Evolutionary conservation across 2,888 invertebrate species (phyloP).

Genomic region (Meghimatium bilineatum): DNA sequence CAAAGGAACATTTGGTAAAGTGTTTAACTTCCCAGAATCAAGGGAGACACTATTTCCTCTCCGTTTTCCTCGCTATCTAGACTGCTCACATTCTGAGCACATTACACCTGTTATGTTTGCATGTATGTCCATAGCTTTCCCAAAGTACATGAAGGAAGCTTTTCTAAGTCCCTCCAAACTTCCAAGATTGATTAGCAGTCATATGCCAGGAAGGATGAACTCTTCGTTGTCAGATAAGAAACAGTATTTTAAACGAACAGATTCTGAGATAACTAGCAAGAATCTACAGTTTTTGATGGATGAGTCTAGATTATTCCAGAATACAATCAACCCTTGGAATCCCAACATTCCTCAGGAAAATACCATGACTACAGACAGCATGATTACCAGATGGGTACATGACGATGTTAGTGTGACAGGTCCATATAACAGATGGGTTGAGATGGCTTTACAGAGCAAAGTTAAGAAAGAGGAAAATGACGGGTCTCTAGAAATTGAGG

Average conservation of each 20-base stretch:
- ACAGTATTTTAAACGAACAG: conserved; percentile 53
- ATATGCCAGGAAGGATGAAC: conserved; percentile 28
- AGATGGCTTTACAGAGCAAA: not conserved
- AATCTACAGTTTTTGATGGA: conserved; percentile 54
- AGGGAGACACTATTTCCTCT: conserved; percentile 39
- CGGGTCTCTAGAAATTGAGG: not conserved
- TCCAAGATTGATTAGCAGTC: conserved; percentile 32
- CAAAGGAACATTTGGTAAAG: conserved; percentile 46
- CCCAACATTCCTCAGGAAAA: conserved; percentile 58
- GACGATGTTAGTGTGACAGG: conserved; percentile 74
- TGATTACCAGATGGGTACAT: conserved; percentile 72
- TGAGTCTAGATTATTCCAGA: not conserved
- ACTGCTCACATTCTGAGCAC: conserved; percentile 25
- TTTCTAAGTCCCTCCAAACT: conserved; percentile 31
- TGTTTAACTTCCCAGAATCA: conserved; percentile 43
- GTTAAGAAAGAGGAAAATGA: conserved; percentile 3
- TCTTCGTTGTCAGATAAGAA: conserved; percentile 53
- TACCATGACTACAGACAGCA: conserved; percentile 70
- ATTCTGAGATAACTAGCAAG: conserved; percentile 51
- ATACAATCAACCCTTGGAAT: conserved; percentile 58
- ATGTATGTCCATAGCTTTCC: conserved; percentile 45
- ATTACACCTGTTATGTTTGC: conserved; percentile 46
- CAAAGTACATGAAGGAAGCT: conserved; percentile 46
- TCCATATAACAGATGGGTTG: conserved; percentile 74
- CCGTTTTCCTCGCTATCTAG: conserved; percentile 43